Conservation (phyloP, 2,113 vertebrate species). For the Hemicordylus capensis region DNA sequence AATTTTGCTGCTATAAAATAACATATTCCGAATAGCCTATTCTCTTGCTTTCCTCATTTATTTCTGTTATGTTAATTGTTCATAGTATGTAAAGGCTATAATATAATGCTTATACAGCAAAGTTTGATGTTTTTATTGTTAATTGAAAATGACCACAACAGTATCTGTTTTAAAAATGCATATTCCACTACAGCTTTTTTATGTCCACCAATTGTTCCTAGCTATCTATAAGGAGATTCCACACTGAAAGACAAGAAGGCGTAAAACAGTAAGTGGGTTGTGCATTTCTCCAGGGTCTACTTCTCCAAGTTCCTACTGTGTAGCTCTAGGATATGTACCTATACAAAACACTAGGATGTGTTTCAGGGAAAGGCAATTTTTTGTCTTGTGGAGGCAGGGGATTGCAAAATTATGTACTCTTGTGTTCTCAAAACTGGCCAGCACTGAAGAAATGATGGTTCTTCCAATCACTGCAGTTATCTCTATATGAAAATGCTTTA, state of each 20-base stretch:
- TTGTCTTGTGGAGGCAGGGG: too few species aligned
- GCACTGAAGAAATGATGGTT: neutral
- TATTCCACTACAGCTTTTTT: neutral
- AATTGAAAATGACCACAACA: conserved; percentile 18
- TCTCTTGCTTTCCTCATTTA: neutral
- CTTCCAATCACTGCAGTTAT: neutral
- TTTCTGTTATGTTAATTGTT: neutral
- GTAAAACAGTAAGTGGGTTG: neutral
- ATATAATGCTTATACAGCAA: neutral
- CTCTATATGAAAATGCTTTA: neutral
- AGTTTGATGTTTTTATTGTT: neutral
- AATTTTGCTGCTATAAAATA: neutral
- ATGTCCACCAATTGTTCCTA: neutral
- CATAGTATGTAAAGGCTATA: neutral
- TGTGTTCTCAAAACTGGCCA: neutral
- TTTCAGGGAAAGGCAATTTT: neutral
- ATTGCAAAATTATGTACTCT: neutral
- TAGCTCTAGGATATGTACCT: too few species aligned
- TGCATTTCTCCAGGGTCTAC: neutral
- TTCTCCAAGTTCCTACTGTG: neutral
- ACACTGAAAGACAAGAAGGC: neutral
- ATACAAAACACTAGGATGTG: neutral
- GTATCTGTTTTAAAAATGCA: neutral
- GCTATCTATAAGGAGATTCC: neutral
- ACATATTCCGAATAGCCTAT: neutral